Evolutionary conservation across 2,797 vertebrate genomes (phyloP).

Genomic region (Coluber constrictor): DNA sequence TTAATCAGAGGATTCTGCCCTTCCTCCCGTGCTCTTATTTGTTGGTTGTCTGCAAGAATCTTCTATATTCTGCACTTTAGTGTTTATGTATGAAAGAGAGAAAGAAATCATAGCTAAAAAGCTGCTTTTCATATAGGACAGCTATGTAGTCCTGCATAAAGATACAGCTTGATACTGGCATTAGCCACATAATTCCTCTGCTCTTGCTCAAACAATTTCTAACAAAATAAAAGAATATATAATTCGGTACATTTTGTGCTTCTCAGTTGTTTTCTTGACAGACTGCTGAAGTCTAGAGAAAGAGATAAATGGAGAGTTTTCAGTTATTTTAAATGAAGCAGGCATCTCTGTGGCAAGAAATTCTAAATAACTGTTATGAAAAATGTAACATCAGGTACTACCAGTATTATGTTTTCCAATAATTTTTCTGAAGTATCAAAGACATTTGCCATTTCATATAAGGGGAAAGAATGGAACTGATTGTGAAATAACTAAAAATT

Average conservation of each 20-base stretch:
- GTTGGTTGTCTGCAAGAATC: constrained; percentile 71
- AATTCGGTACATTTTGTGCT: background rate
- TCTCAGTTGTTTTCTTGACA: constrained; percentile 76
- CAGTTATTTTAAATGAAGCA: background rate
- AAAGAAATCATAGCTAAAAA: constrained; percentile 66
- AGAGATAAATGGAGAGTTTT: constrained; percentile 13
- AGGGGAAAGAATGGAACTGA: background rate
- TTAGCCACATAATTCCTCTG: constrained; percentile 35
- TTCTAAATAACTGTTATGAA: background rate
- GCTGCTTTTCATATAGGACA: constrained; percentile 28
- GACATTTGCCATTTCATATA: background rate
- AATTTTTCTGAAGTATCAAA: background rate
- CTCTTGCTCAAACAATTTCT: constrained; percentile 47
- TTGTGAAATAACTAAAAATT: background rate
- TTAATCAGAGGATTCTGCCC: constrained; percentile 28
- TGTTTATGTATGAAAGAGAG: constrained; percentile 54
- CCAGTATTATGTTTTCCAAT: background rate
- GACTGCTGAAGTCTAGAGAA: constrained; percentile 61
- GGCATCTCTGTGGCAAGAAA: background rate
- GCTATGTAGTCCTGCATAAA: constrained; percentile 46
- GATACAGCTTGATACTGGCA: constrained; percentile 39
- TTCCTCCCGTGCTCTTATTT: constrained; percentile 58
- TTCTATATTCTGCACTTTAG: constrained; percentile 70
- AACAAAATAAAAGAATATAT: background rate
- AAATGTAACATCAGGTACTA: background rate